Conservation (phyloP, 2,888 invertebrate genomes). For the Sericinus montela region DNA sequence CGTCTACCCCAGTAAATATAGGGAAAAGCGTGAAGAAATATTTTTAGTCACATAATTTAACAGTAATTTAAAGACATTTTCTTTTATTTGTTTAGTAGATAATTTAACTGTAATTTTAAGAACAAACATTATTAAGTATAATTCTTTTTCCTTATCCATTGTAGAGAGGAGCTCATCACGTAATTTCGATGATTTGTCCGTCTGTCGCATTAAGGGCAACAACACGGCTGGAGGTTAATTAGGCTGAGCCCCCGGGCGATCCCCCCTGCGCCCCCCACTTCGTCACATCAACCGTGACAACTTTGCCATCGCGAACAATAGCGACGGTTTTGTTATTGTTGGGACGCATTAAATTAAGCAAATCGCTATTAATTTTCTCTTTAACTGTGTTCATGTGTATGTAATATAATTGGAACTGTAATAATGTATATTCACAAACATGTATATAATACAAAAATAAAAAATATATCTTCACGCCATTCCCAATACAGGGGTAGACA, state of each 20-base stretch:
- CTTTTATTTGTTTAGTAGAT: too few species aligned
- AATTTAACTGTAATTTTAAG: too few species aligned
- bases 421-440: too few species aligned
- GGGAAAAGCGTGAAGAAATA: too few species aligned
- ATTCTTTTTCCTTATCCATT: background rate
- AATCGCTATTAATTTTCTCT: background rate
- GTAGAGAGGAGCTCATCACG: constrained; percentile 1
- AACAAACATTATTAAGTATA: background rate
- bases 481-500: too few species aligned
- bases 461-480: too few species aligned
- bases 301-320: background rate
- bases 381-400: background rate
- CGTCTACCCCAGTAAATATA: too few species aligned
- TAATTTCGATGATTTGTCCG: constrained; percentile 10
- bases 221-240: constrained; percentile 49
- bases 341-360: background rate
- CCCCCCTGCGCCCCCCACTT: constrained; percentile 21
- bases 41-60: too few species aligned
- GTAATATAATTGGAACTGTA: too few species aligned
- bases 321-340: constrained; percentile 2
- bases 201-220: constrained; percentile 23
- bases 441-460: too few species aligned
- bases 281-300: background rate
- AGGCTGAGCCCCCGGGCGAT: constrained; percentile 26
- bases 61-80: too few species aligned